Percentiles rank a stretch among this genome's conserved stretches.
Conservation (phyloP, 2,113 vertebrate species). For the Rhodinocichla rosea region DNA sequence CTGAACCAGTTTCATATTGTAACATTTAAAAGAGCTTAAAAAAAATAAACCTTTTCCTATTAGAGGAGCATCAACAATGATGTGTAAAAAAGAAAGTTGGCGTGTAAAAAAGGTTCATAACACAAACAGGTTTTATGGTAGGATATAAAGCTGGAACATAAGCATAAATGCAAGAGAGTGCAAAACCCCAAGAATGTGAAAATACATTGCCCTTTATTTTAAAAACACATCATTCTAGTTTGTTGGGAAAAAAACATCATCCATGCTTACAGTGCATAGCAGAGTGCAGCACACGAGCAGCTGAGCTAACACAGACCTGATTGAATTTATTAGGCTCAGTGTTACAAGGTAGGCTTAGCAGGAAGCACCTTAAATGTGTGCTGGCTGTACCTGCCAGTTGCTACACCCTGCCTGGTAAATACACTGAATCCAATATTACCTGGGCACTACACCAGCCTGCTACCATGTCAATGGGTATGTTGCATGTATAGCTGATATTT, state of each 20-base stretch:
- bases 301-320: not conserved
- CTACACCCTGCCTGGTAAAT: not conserved
- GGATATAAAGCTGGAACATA: not conserved
- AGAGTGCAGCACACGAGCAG: not conserved
- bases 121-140: not conserved
- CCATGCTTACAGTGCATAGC: not conserved
- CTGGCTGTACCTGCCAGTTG: not conserved
- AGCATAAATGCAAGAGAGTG: not conserved
- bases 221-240: not conserved
- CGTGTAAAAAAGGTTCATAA: not conserved
- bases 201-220: not conserved
- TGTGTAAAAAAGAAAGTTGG: not conserved
- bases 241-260: not conserved
- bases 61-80: not conserved
- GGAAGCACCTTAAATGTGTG: fast-evolving
- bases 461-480: not conserved
- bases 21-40: not conserved
- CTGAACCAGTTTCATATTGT: not conserved
- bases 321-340: not conserved
- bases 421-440: not conserved
- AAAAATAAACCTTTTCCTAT: not conserved
- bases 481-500: not conserved
- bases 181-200: not conserved
- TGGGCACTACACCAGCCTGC: not conserved
- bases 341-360: not conserved